A percentile compares a stretch with the other conserved stretches of the same genome.
These are phyloP conservation scores for Dolichoris vasculosae DNA, from an alignment of 1,140 invertebrate genomes.

Conservation along the genomic window DNA sequence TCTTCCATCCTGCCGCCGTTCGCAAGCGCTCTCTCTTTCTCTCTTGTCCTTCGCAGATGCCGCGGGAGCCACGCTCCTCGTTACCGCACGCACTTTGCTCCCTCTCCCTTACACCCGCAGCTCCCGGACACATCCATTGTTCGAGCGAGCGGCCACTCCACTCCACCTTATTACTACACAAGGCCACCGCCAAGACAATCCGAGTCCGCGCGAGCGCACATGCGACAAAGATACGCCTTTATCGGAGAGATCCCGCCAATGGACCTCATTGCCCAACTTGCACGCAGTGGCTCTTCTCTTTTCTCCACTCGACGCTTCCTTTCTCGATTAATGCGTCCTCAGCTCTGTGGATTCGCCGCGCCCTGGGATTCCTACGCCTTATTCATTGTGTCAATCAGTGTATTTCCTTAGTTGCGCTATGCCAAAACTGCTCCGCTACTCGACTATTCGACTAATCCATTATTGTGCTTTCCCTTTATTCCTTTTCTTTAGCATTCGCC, in stretches of 20 bases:
- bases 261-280: constrained; percentile 25
- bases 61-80: constrained; percentile 46
- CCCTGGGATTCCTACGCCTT: constrained; percentile 45
- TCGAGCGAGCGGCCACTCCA: constrained; percentile 3
- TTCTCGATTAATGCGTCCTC: constrained; percentile 12
- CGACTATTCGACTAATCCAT: neutral
- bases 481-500: neutral
- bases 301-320: neutral
- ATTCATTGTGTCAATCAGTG: constrained; percentile 41
- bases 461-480: neutral
- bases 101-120: constrained; percentile 4
- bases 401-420: neutral
- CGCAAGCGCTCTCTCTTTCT: constrained; percentile 38
- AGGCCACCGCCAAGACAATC: constrained; percentile 38
- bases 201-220: neutral
- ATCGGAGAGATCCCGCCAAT: constrained; percentile 40
- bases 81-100: constrained; percentile 52
- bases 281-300: neutral
- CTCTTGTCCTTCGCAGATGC: constrained; percentile 43
- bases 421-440: neutral
- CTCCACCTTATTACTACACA: constrained; percentile 48
- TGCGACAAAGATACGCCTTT: constrained; percentile 43
- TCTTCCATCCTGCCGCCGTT: constrained; percentile 50
- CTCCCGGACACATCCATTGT: constrained; percentile 43
- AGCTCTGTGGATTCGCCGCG: neutral